Evolutionary conservation across 2,113 vertebrate species (phyloP).

Genomic region (Barnardius zonarius): DNA sequence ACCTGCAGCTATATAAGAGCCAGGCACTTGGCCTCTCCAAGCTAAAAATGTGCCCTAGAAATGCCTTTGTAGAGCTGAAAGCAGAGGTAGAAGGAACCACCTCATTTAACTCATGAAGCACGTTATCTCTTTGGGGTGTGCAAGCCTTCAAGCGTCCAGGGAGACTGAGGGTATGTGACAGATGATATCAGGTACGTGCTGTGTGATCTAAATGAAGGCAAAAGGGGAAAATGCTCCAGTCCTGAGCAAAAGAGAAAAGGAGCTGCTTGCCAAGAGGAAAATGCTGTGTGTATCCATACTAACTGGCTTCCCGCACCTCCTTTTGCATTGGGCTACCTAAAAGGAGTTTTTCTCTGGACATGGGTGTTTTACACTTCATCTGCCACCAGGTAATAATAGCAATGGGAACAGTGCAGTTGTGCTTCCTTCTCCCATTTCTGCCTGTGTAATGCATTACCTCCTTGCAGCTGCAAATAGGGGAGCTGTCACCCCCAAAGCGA

Average conservation of each 20-base stretch:
- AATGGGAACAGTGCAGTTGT: not conserved
- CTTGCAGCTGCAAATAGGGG: not conserved
- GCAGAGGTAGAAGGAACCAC: not conserved
- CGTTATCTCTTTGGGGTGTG: not conserved
- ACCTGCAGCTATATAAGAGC: not conserved
- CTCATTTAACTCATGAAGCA: not conserved
- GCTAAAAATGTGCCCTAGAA: not conserved
- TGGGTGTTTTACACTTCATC: not conserved
- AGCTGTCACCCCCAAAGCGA: not conserved
- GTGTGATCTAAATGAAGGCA: not conserved
- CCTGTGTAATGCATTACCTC: not conserved
- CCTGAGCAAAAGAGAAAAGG: not conserved
- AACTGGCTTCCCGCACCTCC: not conserved
- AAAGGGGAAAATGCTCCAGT: not conserved
- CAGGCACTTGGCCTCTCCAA: not conserved
- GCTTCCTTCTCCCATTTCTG: not conserved
- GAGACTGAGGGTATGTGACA: not conserved
- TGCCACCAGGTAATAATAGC: constrained; percentile 1
- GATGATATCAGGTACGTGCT: not conserved
- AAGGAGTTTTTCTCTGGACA: not conserved
- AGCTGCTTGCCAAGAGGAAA: not conserved
- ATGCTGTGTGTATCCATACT: not conserved
- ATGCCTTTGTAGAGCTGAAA: not conserved
- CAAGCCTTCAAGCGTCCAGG: not conserved
- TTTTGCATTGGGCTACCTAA: not conserved